Base-by-base conservation (phyloP, 37 sponge, comb jelly and placozoan species). In the Geodia barretti region DNA sequence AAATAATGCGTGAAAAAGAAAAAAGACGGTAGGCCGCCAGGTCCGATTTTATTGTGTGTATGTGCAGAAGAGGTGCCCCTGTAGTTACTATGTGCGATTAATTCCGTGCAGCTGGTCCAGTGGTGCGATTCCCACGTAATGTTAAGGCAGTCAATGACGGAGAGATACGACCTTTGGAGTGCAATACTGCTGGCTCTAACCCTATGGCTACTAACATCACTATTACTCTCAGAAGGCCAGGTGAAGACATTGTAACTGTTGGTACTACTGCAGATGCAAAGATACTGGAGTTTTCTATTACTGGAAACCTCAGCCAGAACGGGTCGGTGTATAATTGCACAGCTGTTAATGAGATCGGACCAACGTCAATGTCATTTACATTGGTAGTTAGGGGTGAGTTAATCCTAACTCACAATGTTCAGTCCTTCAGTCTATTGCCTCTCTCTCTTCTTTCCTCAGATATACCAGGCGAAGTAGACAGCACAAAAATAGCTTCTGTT, bases 391-490 rank as follows among this genome's bases (percentile, higher is more conserved):
- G 14, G 14, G 54, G 54, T 47, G 54, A 47, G 54, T 47, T 7
- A 14, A 14, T 65, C 32, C 31, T 29, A 20, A 33, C 63, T 61
- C 63, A 25, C 78, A 7, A 8, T 32, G 5, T 62, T 26, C 64
- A 34, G 4, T 29, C 35, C 61, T 30, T 39, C 65, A 34, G 4
- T 62, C 36, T 62, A 25, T 19, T 77, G 7, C 31, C 29, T 30
- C 41, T 24, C 37, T 17, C 60, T 77, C 30, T 31, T 43, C 64
- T 9, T 33, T 75, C n/a, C 58, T 26, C 70, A 84, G 85, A 59
- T 77, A 40, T 58, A 3, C 85, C 85, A 69, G 85, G 43, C 31
- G 3, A 21, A 1, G 63, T 84, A 33, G 76, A 67, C 77, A 32
- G 21, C 62, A 21, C 28, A 3, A 28, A 37, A n/a, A 24, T 84